phyloP scores from a whole-genome alignment of 2,888 invertebrate genomes.

The Eupithecia pulchellata region DNA sequence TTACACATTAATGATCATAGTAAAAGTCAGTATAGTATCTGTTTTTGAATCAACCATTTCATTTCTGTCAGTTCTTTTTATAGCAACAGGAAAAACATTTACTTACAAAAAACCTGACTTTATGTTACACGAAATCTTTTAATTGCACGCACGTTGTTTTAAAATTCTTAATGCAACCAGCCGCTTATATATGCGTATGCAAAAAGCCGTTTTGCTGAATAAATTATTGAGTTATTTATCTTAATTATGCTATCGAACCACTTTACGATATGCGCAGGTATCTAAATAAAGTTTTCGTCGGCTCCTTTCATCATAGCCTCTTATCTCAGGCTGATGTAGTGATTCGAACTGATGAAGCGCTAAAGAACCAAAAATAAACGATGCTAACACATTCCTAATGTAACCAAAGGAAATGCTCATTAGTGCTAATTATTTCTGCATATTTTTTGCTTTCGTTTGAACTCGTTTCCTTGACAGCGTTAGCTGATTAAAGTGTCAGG shows the following conservation, averaged over 20 bases:
- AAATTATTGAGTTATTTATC: slow-evolving; percentile 60
- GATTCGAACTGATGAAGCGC: slow-evolving; percentile 29
- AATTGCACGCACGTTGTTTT: slow-evolving; percentile 19
- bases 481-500: slow-evolving; percentile 8
- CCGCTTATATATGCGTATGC: slow-evolving; percentile 39
- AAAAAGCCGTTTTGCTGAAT: slow-evolving; percentile 54
- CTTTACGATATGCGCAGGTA: slow-evolving; percentile 51
- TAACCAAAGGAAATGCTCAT: slow-evolving; percentile 4
- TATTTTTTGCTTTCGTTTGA: background rate
- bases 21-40: background rate
- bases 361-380: slow-evolving; percentile 20
- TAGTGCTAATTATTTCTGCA: background rate
- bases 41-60: slow-evolving; percentile 15
- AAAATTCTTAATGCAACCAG: slow-evolving; percentile 32
- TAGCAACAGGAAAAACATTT: slow-evolving; percentile 20
- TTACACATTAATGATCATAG: background rate
- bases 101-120: slow-evolving; percentile 12
- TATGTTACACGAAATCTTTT: slow-evolving; percentile 7
- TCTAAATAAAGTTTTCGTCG: slow-evolving; percentile 55
- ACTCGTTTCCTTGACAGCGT: slow-evolving; percentile 7
- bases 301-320: slow-evolving; percentile 43
- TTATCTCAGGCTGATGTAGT: slow-evolving; percentile 32
- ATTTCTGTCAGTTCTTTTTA: slow-evolving; percentile 19
- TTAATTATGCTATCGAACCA: slow-evolving; percentile 62
- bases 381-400: slow-evolving; percentile 10